Conservation (phyloP, 2,888 invertebrate genomes). For the Phasia obesa region DNA sequence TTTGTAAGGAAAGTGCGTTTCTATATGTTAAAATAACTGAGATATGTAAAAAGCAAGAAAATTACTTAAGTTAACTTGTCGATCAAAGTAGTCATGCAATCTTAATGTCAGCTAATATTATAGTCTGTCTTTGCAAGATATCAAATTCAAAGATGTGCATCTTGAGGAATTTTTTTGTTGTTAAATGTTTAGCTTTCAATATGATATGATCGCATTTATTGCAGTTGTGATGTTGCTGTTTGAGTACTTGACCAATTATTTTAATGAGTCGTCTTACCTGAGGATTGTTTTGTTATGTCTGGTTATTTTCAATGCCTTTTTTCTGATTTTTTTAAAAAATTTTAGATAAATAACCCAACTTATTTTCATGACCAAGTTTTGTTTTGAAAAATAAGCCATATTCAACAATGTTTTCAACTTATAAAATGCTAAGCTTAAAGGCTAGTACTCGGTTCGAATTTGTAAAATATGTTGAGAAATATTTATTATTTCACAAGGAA, state of each 20-base stretch:
- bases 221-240: slow-evolving; percentile 3
- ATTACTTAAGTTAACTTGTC: slow-evolving; percentile 44
- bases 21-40: not conserved
- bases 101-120: slow-evolving; percentile 48
- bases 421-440: too few species aligned
- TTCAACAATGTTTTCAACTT: too few species aligned
- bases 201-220: slow-evolving; percentile 11
- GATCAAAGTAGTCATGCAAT: slow-evolving; percentile 62
- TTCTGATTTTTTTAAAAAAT: too few species aligned
- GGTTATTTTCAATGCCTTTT: not conserved
- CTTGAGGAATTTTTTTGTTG: slow-evolving; percentile 4
- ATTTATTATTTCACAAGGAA: too few species aligned
- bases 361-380: too few species aligned
- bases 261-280: slow-evolving; percentile 59
- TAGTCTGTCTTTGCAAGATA: slow-evolving; percentile 31
- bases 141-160: slow-evolving; percentile 6
- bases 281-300: slow-evolving; percentile 52
- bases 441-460: too few species aligned
- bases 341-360: too few species aligned
- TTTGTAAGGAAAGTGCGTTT: slow-evolving; percentile 23
- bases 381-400: too few species aligned
- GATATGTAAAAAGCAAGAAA: slow-evolving; percentile 20
- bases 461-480: too few species aligned
- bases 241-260: slow-evolving; percentile 16
- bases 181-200: not conserved